Evolutionary conservation across 2,888 invertebrate genomes (phyloP).

Genomic region (Deilephila elpenor): DNA sequence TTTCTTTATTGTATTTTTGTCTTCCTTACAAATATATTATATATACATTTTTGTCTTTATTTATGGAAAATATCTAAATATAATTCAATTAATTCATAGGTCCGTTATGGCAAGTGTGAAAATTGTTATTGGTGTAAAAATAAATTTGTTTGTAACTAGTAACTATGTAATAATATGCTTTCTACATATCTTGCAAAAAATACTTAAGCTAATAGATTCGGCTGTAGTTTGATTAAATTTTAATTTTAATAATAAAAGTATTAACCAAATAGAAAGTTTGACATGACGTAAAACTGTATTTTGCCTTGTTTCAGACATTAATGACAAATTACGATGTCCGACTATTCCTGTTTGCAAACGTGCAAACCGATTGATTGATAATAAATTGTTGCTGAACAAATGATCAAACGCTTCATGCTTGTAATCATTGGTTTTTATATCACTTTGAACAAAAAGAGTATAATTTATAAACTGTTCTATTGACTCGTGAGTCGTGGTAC

Average conservation of each 20-base stretch:
- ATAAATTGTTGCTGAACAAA: not conserved
- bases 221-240: not conserved
- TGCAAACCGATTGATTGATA: not conserved
- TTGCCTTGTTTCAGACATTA: not conserved
- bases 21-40: too few relatives aligned
- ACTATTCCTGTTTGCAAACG: not conserved
- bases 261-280: not conserved
- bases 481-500: not conserved
- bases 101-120: too few relatives aligned
- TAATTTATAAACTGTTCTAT: not conserved
- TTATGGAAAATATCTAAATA: too few relatives aligned
- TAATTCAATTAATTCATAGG: too few relatives aligned
- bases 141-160: too few relatives aligned
- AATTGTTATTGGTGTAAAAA: too few relatives aligned
- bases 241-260: not conserved
- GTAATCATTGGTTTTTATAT: not conserved
- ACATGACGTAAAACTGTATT: not conserved
- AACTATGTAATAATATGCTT: too few relatives aligned
- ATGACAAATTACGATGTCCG: too few relatives aligned
- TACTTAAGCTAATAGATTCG: not conserved
- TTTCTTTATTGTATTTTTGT: too few relatives aligned
- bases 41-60: too few relatives aligned
- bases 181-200: too few relatives aligned
- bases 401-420: not conserved
- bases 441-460: not conserved